These are phyloP conservation scores for Pseudomyrmex sp. DNA, from an alignment of 1,140 invertebrate species.

Conservation along the genomic window DNA sequence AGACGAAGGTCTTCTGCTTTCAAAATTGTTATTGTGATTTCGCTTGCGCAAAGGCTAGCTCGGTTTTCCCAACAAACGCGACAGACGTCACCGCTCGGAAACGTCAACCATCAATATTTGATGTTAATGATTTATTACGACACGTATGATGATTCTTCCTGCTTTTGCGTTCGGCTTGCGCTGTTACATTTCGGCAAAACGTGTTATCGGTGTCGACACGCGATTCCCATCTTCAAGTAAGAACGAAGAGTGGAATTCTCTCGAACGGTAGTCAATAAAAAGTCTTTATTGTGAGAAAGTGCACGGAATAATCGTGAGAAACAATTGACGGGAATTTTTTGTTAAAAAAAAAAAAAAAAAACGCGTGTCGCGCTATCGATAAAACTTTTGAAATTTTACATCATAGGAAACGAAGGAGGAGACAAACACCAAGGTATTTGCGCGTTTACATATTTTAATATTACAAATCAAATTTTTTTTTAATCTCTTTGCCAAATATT, in stretches of 20 bases:
- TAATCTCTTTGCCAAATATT: too few species aligned
- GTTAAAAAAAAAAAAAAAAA: too few species aligned
- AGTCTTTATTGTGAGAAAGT: neutral
- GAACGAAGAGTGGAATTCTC: slow-evolving; percentile 14
- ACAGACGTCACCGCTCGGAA: neutral
- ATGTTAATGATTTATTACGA: slow-evolving; percentile 32
- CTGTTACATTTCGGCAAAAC: neutral
- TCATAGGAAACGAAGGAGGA: too few species aligned
- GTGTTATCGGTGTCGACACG: neutral
- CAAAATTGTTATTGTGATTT: slow-evolving; percentile 18
- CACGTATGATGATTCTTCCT: slow-evolving; percentile 3
- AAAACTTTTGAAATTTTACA: too few species aligned
- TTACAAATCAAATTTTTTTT: too few species aligned
- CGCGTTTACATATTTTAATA: too few species aligned
- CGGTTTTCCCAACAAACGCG: neutral
- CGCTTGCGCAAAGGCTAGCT: slow-evolving; percentile 17
- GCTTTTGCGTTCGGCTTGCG: neutral
- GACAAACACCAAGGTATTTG: too few species aligned
- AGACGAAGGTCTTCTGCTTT: neutral
- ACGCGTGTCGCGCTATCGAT: too few species aligned
- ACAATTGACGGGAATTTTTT: too few species aligned
- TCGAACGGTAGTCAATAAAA: too few species aligned
- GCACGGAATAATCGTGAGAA: neutral
- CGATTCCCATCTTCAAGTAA: neutral
- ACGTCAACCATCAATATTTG: slow-evolving; percentile 21